Evolutionary conservation across 1,140 invertebrate genomes (phyloP).

Genomic region (Drosophila guanche): DNA sequence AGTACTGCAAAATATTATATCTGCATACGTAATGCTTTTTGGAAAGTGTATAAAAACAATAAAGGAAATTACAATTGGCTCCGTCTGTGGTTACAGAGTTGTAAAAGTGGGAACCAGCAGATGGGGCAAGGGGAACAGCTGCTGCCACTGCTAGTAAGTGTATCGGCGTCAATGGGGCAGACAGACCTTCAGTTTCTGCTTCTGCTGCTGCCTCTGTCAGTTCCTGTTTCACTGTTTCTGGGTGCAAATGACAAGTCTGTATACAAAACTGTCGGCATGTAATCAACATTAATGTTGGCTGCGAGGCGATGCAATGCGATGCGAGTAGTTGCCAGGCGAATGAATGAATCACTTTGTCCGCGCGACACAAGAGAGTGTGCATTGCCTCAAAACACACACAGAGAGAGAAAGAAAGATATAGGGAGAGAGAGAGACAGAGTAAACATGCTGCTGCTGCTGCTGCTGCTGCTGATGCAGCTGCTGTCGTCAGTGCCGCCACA

Average conservation of each 20-base stretch:
- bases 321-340: conserved; percentile 53
- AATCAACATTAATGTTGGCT: conserved; percentile 76
- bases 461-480: conserved; percentile 31
- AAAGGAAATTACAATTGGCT: conserved; percentile 41
- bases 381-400: conserved; percentile 18
- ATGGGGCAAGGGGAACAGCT: no score
- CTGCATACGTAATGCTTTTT: no score
- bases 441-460: conserved; percentile 40
- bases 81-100: conserved; percentile 10
- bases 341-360: conserved; percentile 64
- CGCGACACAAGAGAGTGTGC: conserved; percentile 18
- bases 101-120: neutral
- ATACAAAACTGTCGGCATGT: conserved; percentile 66
- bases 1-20: no score
- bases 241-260: conserved; percentile 71
- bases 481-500: conserved; percentile 21
- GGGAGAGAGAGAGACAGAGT: conserved; percentile 13
- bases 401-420: neutral
- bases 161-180: no score
- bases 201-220: neutral
- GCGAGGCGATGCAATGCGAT: neutral
- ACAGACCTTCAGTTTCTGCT: neutral
- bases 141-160: no score
- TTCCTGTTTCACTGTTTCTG: conserved; percentile 10
- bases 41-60: neutral